Conservation (phyloP, 1,140 invertebrate genomes). For the Anthonomus grandis region DNA sequence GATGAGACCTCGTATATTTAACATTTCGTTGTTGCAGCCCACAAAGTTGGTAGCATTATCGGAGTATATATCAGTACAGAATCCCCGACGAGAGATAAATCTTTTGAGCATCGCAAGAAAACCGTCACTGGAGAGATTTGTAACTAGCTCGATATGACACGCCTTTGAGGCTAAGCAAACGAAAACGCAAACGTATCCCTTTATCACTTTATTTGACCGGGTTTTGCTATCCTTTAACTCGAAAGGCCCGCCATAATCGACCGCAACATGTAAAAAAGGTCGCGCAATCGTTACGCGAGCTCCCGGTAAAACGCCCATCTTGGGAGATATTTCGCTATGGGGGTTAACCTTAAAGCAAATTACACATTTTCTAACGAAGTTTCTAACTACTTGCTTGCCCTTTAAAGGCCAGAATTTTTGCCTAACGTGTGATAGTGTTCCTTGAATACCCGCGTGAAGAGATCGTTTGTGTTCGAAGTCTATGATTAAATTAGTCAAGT, state of each 20-base stretch:
- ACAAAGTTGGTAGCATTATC: slow-evolving; percentile 26
- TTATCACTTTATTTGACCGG: slow-evolving; percentile 4
- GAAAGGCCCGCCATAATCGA: slow-evolving; percentile 30
- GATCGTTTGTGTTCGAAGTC: too few species aligned
- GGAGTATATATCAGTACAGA: slow-evolving; percentile 31
- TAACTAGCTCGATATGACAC: slow-evolving; percentile 8
- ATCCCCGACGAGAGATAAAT: slow-evolving; percentile 40
- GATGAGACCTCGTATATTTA: not conserved
- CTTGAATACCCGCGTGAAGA: too few species aligned
- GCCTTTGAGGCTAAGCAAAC: slow-evolving; percentile 22
- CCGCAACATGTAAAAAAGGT: slow-evolving; percentile 38
- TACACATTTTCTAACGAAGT: slow-evolving; percentile 30
- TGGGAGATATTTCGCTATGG: slow-evolving; percentile 32
- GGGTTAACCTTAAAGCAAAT: slow-evolving; percentile 23
- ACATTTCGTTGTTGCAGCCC: slow-evolving; percentile 6
- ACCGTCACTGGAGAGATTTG: slow-evolving; percentile 3
- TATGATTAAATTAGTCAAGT: too few species aligned
- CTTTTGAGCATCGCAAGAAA: slow-evolving; percentile 29
- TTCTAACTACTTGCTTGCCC: slow-evolving; percentile 28
- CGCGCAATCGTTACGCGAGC: slow-evolving; percentile 28
- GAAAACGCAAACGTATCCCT: slow-evolving; percentile 19
- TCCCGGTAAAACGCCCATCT: slow-evolving; percentile 44
- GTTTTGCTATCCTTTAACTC: slow-evolving; percentile 15
- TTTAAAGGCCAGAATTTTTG: too few species aligned
- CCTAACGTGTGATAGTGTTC: too few species aligned